Percentiles rank a stretch among this genome's conserved stretches.
Evolutionary conservation across 2,113 vertebrate species (phyloP).

Genomic region (Poeciliopsis retropinna): DNA sequence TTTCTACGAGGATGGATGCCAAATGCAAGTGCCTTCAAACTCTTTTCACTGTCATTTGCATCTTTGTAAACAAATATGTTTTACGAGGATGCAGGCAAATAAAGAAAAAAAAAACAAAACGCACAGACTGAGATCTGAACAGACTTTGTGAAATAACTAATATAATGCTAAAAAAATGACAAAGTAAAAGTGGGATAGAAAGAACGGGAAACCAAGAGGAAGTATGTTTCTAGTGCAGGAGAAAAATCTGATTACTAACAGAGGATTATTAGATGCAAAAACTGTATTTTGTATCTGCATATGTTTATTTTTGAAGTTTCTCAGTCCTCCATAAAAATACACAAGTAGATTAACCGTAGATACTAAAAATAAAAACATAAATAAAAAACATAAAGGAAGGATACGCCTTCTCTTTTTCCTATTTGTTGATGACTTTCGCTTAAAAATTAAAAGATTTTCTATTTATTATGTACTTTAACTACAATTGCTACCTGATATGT

Average conservation of each 20-base stretch:
- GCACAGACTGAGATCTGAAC: slow-evolving; percentile 30
- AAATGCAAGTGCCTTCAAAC: slow-evolving; percentile 29
- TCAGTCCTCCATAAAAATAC: background rate
- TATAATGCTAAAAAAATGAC: slow-evolving; percentile 50
- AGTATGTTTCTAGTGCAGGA: background rate
- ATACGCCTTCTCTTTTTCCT: too few species aligned
- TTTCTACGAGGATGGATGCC: slow-evolving; percentile 10
- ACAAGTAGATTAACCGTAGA: background rate
- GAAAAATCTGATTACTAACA: background rate
- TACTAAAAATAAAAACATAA: background rate
- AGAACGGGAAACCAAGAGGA: background rate
- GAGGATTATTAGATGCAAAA: background rate
- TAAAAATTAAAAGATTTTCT: background rate
- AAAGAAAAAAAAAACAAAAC: background rate
- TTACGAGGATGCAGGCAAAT: slow-evolving; percentile 31
- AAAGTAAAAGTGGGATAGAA: slow-evolving; percentile 1
- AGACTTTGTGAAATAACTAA: slow-evolving; percentile 36
- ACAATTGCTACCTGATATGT: too few species aligned
- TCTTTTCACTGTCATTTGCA: slow-evolving; percentile 7
- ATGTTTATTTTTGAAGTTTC: background rate
- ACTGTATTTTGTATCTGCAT: background rate
- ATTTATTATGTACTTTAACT: background rate
- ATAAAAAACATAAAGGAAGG: too few species aligned
- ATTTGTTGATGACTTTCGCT: too few species aligned
- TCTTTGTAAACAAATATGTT: slow-evolving; percentile 29